A percentile compares a stretch with the other conserved stretches of the same genome.
Conservation (phyloP, 1,140 invertebrate genomes). For the Nasonia longicornis region DNA sequence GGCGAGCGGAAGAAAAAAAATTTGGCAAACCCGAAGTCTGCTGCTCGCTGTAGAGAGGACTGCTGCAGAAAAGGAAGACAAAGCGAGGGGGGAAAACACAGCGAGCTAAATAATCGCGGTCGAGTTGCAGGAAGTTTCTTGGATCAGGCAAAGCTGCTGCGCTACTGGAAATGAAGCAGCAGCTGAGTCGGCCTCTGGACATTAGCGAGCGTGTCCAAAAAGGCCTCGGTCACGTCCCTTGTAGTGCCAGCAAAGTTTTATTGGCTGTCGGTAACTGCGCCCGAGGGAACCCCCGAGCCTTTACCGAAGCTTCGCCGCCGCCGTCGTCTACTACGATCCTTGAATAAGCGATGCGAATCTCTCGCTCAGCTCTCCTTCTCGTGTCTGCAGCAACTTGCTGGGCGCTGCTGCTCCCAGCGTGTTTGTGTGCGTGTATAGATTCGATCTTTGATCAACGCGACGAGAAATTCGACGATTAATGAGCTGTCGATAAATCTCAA, state of each 20-base stretch:
- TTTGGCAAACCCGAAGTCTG: background rate
- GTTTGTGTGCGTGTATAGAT: background rate
- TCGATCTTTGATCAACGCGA: slow-evolving; percentile 34
- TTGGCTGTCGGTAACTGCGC: slow-evolving; percentile 51
- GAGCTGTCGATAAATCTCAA: slow-evolving; percentile 24
- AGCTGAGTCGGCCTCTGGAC: slow-evolving; percentile 14
- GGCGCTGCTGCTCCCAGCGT: background rate
- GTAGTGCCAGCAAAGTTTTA: slow-evolving; percentile 51
- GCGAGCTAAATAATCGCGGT: background rate
- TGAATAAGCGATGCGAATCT: slow-evolving; percentile 50
- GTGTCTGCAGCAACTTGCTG: background rate
- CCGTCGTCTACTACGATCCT: slow-evolving; percentile 40
- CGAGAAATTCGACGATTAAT: slow-evolving; percentile 36
- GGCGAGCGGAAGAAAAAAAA: background rate
- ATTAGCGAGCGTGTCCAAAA: slow-evolving; percentile 32
- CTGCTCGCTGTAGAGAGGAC: background rate
- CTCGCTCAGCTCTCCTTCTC: background rate
- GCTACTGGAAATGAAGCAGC: slow-evolving; percentile 16
- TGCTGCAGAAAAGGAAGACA: background rate
- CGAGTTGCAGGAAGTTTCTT: background rate
- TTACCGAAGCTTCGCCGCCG: slow-evolving; percentile 38
- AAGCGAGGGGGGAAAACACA: background rate
- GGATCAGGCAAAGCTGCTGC: background rate
- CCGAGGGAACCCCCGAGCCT: slow-evolving; percentile 35
- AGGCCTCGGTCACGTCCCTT: slow-evolving; percentile 32